Percentiles rank a stretch among this genome's conserved stretches.
Conservation (phyloP, 2,888 invertebrate genomes). For the Emmelina monodactyla region DNA sequence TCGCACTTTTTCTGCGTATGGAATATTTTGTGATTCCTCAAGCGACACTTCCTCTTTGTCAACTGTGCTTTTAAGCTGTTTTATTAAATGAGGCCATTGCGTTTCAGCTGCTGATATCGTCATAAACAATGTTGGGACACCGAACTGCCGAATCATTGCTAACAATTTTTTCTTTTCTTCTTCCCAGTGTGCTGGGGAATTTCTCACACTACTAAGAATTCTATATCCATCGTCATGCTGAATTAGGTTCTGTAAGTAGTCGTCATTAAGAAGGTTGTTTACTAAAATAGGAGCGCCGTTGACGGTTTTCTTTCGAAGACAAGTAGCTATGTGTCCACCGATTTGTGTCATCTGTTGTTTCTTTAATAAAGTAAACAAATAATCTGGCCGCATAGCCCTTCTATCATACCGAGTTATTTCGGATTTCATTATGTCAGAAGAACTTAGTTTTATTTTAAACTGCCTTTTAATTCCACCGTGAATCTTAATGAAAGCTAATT, state of each 20-base stretch:
- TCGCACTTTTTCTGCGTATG: conserved; percentile 8
- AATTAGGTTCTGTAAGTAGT: conserved; percentile 14
- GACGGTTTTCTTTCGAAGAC: conserved; percentile 17
- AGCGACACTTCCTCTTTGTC: conserved; percentile 12
- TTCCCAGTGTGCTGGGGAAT: conserved; percentile 20
- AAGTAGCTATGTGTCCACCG: conserved; percentile 11
- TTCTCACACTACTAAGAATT: conserved; percentile 14
- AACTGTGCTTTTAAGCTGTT: conserved; percentile 11
- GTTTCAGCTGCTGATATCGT: conserved; percentile 8
- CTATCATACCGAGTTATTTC: conserved; percentile 16
- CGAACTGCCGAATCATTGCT: conserved; percentile 11
- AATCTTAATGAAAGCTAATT: conserved; percentile 15
- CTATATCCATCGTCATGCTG: conserved; percentile 12
- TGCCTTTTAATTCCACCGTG: conserved; percentile 13
- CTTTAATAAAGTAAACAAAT: conserved; percentile 14
- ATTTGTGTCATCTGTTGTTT: conserved; percentile 13
- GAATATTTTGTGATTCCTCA: conserved; percentile 1
- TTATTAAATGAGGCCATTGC: conserved; percentile 13
- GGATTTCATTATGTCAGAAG: conserved; percentile 12
- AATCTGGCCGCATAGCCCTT: conserved; percentile 16
- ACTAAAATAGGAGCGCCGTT: conserved; percentile 13
- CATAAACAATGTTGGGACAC: conserved; percentile 8
- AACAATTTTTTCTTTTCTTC: conserved; percentile 15
- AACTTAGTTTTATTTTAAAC: conserved; percentile 14
- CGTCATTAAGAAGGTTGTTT: conserved; percentile 11